Evolutionary conservation across 2,113 vertebrate genomes (phyloP), one percentile per base, ranked within the genome.

Genomic region (Chloropsis hardwickii): DNA sequence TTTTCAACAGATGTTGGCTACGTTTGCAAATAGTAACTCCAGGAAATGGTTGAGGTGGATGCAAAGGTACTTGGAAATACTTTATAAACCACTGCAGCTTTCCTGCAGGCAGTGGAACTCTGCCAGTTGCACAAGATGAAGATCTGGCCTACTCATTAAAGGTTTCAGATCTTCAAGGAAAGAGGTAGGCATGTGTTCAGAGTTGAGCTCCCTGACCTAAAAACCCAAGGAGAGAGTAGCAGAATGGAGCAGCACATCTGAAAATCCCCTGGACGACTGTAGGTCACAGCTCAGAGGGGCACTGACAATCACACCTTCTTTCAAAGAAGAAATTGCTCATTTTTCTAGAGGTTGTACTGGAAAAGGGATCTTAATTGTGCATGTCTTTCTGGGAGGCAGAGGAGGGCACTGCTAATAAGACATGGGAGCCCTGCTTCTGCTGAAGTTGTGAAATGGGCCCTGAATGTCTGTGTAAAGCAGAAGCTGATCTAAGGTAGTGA

Each of bases 51-150:
- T 90, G 88, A 95, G 74, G 40, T 83, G 79, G 76, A 92, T 90
- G 76, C 79, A 82, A 79, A 89, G 39, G 72, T 81, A 78, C 76
- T 71, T 93, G 79, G 76, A 93, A 96, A 88, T 80, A 66, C 60
- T 95, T 93, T 90, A 71, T 71, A 74, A 86, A 88, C 60, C 3
- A 2, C 66, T 57, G 20, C 70, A 86, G 47, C 72, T 94, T 90
- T 94, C 88, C 94, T 95, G 76, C 82, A 96, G 94, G 93, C 87
- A 81, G 76, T 92, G 93, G 71, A 92, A 69, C 67, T 90, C 88
- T 80, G 88, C 81, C 90, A 95, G 81, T 9, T 92, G 76, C 71
- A 62, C 35, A 73, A 93, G 79, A 57, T 58, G 79, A 96, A 90
- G 76, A 78, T 77, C 79, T 93, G 81, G 76, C 39, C 93, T 86